These are phyloP conservation scores for Neodiprion pinetum DNA, from an alignment of 1,140 invertebrate genomes.

Conservation along the genomic window DNA sequence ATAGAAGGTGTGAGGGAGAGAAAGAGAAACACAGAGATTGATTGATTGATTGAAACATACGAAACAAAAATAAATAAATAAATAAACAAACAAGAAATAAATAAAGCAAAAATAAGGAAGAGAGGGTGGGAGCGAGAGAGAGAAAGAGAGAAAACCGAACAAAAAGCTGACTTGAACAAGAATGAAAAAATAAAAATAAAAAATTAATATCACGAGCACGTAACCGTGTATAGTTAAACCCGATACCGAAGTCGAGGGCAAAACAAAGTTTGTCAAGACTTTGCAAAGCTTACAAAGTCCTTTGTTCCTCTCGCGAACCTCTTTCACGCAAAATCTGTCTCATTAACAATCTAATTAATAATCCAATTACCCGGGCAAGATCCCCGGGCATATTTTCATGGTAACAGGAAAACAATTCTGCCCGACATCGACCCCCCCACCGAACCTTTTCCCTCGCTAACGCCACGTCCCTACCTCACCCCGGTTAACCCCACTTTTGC, in stretches of 20 bases:
- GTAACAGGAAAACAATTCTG: conserved; percentile 59
- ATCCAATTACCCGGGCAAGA: conserved; percentile 60
- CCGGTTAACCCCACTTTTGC: neutral
- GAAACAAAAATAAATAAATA: neutral
- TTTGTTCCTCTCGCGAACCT: conserved; percentile 18
- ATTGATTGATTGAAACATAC: conserved; percentile 5
- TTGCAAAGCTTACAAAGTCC: conserved; percentile 7
- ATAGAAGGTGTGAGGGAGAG: too few relatives aligned
- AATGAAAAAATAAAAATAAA: too few relatives aligned
- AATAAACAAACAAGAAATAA: too few relatives aligned
- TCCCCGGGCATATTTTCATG: conserved; percentile 54
- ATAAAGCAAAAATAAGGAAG: too few relatives aligned
- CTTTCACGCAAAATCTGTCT: conserved; percentile 55
- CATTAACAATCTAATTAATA: conserved; percentile 64
- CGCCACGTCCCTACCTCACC: conserved; percentile 22
- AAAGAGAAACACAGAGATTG: too few relatives aligned
- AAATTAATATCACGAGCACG: too few relatives aligned
- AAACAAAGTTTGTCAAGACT: conserved; percentile 5
- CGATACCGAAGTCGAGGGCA: neutral
- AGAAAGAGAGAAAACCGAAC: too few relatives aligned
- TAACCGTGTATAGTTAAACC: too few relatives aligned
- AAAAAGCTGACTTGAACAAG: too few relatives aligned
- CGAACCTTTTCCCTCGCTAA: conserved; percentile 6
- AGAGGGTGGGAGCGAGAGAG: too few relatives aligned
- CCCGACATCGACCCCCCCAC: conserved; percentile 28